Percentiles rank a stretch among this genome's conserved stretches.
These are phyloP conservation scores for Spongia lamella DNA, from an alignment of 37 sponge, comb jelly and placozoan genomes.

Conservation along the genomic window DNA sequence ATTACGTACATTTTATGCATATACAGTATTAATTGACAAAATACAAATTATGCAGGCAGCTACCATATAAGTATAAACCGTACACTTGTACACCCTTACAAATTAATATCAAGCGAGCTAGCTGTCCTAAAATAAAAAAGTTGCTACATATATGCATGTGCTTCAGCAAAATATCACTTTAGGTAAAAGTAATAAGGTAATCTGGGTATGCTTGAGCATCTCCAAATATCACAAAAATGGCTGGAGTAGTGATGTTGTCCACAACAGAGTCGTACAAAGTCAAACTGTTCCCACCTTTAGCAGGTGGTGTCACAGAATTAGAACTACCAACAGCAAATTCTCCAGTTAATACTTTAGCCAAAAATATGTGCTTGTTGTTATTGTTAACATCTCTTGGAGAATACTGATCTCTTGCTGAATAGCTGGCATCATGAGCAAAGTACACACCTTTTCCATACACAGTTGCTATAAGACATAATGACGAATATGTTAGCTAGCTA, in stretches of 20 bases:
- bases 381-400: constrained; percentile 47
- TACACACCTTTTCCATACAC: constrained; percentile 41
- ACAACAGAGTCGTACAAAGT: constrained; percentile 48
- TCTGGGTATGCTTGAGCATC: constrained; percentile 74
- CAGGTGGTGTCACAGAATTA: constrained; percentile 41
- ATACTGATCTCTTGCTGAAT: constrained; percentile 48
- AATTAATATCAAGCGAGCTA: no score
- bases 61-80: no score
- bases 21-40: no score
- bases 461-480: constrained; percentile 25
- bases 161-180: no score
- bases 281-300: constrained; percentile 27
- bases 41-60: no score
- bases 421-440: constrained; percentile 69
- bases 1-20: no score
- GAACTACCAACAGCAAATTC: constrained; percentile 33
- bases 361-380: constrained; percentile 54
- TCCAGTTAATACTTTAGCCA: constrained; percentile 53
- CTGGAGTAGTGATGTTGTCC: constrained; percentile 36
- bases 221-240: constrained; percentile 59
- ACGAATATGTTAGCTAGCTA: no score
- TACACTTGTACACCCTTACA: no score
- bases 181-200: constrained; percentile 48
- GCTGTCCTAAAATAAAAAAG: no score
- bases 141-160: no score